A percentile compares a stretch with the other conserved stretches of the same genome.
Evolutionary conservation across 2,797 vertebrate genomes (phyloP).

Genomic region (Trachurus trachurus): DNA sequence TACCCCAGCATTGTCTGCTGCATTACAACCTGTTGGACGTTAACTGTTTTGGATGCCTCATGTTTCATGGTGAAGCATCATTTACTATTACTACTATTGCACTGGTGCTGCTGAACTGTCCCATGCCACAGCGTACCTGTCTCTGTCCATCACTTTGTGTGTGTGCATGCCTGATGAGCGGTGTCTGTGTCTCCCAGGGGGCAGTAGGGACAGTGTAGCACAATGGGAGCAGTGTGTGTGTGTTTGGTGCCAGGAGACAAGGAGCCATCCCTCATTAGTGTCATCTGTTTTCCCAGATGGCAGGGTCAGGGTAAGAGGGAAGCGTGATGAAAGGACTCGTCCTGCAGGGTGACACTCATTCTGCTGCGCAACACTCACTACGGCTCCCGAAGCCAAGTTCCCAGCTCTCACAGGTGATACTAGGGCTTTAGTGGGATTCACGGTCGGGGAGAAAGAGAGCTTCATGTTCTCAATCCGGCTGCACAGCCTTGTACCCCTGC

Average conservation of each 20-base stretch:
- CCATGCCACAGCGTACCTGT: slow-evolving; percentile 46
- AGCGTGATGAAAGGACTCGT: slow-evolving; percentile 82
- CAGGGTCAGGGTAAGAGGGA: slow-evolving; percentile 80
- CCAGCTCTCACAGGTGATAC: slow-evolving; percentile 77
- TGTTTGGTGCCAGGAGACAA: slow-evolving; percentile 75
- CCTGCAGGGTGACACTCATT: slow-evolving; percentile 77
- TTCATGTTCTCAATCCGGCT: slow-evolving; percentile 56
- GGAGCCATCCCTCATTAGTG: slow-evolving; percentile 87
- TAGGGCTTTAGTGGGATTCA: slow-evolving; percentile 73
- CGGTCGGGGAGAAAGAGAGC: slow-evolving; percentile 54
- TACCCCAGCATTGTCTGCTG: slow-evolving; percentile 4
- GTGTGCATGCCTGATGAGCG: slow-evolving; percentile 69
- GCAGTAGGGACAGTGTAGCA: slow-evolving; percentile 75
- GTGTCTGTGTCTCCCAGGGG: slow-evolving; percentile 66
- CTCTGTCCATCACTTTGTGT: slow-evolving; percentile 50
- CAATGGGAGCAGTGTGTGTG: slow-evolving; percentile 84
- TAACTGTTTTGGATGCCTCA: slow-evolving; percentile 11
- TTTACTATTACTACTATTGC: neutral
- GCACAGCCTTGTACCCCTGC: slow-evolving; percentile 28
- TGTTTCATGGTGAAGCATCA: slow-evolving; percentile 10
- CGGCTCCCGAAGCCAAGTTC: slow-evolving; percentile 61
- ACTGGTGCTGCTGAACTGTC: neutral
- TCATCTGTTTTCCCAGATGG: slow-evolving; percentile 88
- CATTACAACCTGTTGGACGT: slow-evolving; percentile 20
- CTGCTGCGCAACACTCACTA: slow-evolving; percentile 58